Evolutionary conservation across 2,888 invertebrate species (phyloP).

Genomic region (Leucophenga maculata): DNA sequence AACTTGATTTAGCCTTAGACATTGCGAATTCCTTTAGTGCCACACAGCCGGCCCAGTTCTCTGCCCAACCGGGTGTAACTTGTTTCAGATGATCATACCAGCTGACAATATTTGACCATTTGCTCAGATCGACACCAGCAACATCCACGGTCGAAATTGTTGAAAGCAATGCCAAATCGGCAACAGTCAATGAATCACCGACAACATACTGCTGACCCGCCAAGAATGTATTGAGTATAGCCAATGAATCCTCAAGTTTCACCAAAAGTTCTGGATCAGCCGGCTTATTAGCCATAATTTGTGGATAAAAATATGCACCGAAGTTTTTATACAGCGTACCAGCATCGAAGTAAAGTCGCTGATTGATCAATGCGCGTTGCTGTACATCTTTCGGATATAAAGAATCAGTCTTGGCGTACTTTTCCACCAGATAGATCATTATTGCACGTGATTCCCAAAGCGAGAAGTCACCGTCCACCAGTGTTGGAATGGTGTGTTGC

Average conservation of each 20-base stretch:
- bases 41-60: conserved; percentile 75
- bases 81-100: conserved; percentile 77
- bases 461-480: conserved; percentile 86
- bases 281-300: conserved; percentile 76
- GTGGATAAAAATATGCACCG: conserved; percentile 80
- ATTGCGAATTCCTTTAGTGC: conserved; percentile 73
- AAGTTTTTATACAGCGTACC: conserved; percentile 82
- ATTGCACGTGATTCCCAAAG: conserved; percentile 91
- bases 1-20: not conserved
- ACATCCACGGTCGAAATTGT: conserved; percentile 82
- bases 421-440: conserved; percentile 83
- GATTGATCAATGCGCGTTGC: conserved; percentile 84
- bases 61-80: conserved; percentile 76
- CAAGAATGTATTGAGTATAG: conserved; percentile 81
- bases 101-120: conserved; percentile 79
- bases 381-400: conserved; percentile 84
- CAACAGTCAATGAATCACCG: conserved; percentile 82
- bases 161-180: conserved; percentile 82
- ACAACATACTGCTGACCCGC: conserved; percentile 81
- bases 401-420: conserved; percentile 84
- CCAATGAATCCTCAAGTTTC: conserved; percentile 80
- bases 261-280: conserved; percentile 79
- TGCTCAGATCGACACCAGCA: conserved; percentile 78
- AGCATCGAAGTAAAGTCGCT: conserved; percentile 85
- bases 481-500: conserved; percentile 87